Conservation (phyloP, 2,888 invertebrate species). For the Parnassius mnemosyne region DNA sequence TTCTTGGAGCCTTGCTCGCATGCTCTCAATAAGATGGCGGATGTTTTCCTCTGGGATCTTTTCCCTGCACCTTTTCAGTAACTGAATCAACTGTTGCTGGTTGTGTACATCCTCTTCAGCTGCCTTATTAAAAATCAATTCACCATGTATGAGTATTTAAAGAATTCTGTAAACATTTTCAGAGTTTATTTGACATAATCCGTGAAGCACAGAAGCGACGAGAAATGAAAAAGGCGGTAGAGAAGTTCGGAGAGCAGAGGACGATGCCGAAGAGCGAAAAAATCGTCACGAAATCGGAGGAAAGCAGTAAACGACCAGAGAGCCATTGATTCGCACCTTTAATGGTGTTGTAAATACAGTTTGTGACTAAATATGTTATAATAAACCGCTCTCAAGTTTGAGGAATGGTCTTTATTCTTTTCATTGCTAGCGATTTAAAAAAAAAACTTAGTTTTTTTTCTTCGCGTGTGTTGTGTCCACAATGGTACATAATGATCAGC, state of each 20-base stretch:
- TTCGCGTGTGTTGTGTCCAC: too few relatives aligned
- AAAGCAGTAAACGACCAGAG: constrained; percentile 60
- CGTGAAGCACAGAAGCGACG: constrained; percentile 68
- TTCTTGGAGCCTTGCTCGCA: too few relatives aligned
- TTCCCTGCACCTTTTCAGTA: too few relatives aligned
- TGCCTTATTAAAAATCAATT: too few relatives aligned
- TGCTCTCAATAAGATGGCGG: too few relatives aligned
- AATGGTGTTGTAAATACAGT: constrained; percentile 9
- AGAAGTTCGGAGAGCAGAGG: constrained; percentile 44
- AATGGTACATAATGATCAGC: too few relatives aligned
- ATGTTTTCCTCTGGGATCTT: too few relatives aligned
- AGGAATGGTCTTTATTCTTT: neutral
- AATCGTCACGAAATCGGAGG: constrained; percentile 57
- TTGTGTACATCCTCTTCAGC: too few relatives aligned
- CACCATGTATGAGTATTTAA: too few relatives aligned
- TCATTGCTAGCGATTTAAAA: too few relatives aligned
- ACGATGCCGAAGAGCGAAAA: constrained; percentile 53
- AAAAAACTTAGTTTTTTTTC: too few relatives aligned
- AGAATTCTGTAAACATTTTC: constrained; percentile 27
- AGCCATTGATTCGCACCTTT: constrained; percentile 49
- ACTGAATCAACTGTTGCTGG: too few relatives aligned
- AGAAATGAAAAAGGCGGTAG: constrained; percentile 61
- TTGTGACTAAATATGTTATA: constrained; percentile 4
- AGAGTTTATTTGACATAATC: constrained; percentile 72
- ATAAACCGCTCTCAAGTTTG: constrained; percentile 15